Evolutionary conservation across 2,888 invertebrate species (phyloP), one percentile per base, ranked within the genome.

Genomic region (Pyrocoelia pectoralis): DNA sequence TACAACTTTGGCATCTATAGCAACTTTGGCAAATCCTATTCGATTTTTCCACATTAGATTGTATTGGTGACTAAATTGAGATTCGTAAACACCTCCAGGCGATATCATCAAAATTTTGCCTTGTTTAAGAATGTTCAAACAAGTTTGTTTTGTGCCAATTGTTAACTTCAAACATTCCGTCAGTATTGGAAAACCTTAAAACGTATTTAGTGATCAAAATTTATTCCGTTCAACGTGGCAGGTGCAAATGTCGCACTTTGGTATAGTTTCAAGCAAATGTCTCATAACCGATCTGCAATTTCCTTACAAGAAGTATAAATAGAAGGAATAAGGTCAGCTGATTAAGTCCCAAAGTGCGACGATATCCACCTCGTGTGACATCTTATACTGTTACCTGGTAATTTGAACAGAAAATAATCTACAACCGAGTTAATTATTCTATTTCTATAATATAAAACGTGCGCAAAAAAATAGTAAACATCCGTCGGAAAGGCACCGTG

Each of bases 401-500:
- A 87, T 80, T 93, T 94, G 77, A 98, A 98, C 56, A 99, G 85
- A 81, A 98, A 96, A 71, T 94, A 86, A 82, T 99, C 98, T 0
- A 93, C 98, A 10, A 99, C 95, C 0, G 95, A 92, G 78, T 95
- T 93, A 28, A 94, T 82, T 67, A 90, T 75, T 77, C 90, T 84
- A 76, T 93, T 90, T 73, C 89, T 91, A 72, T 89, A 87, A 58
- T 98, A 83, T 71, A 93, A 83, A 79, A 92, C 87, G 75, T 93
- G 89, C 0, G 97, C 89, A 69, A 91, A 88, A 76, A 98, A 88
- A 83, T 98, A 98, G 83, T 99, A 99, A 83, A 97, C 88, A 81
- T 99, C 99, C 56, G 98, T 88, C 1, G 98, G 99, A 73, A 98
- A 88, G 19, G 97, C 95, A 41, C 98, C 99, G 82, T 99, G 98